Percentiles rank a stretch among this genome's conserved stretches.
Conservation (phyloP, 2,888 invertebrate genomes). For the Spodoptera exigua region DNA sequence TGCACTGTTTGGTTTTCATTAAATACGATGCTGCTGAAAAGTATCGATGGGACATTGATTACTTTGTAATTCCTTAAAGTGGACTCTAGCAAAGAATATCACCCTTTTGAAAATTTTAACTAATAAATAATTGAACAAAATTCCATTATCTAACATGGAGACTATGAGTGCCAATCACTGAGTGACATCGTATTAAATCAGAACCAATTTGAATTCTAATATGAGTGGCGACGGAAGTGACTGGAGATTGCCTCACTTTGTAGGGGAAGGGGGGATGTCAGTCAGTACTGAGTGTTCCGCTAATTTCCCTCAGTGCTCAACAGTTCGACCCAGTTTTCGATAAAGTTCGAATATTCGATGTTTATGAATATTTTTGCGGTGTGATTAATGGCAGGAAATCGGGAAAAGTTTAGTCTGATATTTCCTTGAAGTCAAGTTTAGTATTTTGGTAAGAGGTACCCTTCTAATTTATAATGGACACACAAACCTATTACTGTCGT, state of each 20-base stretch:
- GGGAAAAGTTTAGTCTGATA: neutral
- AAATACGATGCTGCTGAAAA: too few species aligned
- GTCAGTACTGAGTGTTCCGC: constrained; percentile 14
- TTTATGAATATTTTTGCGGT: constrained; percentile 9
- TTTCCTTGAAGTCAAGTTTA: neutral
- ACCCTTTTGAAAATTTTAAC: too few species aligned
- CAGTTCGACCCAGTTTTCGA: constrained; percentile 46
- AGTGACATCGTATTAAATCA: constrained; percentile 17
- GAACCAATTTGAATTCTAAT: constrained; percentile 46
- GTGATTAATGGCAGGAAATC: constrained; percentile 10
- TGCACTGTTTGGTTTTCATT: too few species aligned
- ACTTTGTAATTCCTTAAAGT: too few species aligned
- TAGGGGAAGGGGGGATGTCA: constrained; percentile 7
- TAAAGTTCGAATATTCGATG: constrained; percentile 17
- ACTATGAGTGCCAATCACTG: constrained; percentile 21
- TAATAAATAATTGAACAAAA: neutral
- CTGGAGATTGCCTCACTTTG: constrained; percentile 35
- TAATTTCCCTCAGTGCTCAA: constrained; percentile 17
- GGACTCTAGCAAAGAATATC: too few species aligned
- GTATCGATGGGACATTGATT: too few species aligned
- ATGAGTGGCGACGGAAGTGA: constrained; percentile 24
- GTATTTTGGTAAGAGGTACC: neutral
- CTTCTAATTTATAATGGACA: too few species aligned
- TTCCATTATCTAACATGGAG: neutral
- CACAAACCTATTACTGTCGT: neutral